These are phyloP conservation scores for Diachrysia chrysitis DNA, from an alignment of 2,888 invertebrate genomes.

Conservation along the genomic window DNA sequence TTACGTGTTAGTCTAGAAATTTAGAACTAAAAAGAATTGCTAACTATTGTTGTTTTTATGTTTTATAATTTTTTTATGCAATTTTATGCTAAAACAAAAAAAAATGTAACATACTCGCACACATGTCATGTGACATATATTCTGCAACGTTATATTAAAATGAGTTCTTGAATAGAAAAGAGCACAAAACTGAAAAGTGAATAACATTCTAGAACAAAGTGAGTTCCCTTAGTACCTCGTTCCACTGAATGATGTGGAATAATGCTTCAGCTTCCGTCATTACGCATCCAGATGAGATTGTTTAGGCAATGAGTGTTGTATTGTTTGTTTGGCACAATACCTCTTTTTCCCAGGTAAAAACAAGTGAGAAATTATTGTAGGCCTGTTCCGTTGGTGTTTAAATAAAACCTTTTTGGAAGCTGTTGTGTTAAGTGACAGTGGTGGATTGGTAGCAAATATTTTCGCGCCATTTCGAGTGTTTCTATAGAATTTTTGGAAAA, in stretches of 20 bases:
- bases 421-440: background rate
- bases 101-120: no score
- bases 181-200: background rate
- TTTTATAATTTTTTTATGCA: no score
- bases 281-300: slow-evolving; percentile 70
- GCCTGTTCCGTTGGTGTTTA: slow-evolving; percentile 18
- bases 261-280: slow-evolving; percentile 70
- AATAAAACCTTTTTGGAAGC: slow-evolving; percentile 22
- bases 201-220: slow-evolving; percentile 2
- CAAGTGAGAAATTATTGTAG: slow-evolving; percentile 26
- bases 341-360: slow-evolving; percentile 44
- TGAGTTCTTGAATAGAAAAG: no score
- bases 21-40: no score
- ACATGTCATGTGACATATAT: no score
- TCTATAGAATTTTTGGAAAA: no score
- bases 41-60: no score
- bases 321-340: slow-evolving; percentile 55
- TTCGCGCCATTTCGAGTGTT: background rate
- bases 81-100: no score
- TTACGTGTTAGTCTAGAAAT: no score
- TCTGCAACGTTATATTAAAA: no score
- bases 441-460: background rate
- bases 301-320: slow-evolving; percentile 68
- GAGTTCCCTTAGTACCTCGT: slow-evolving; percentile 54
- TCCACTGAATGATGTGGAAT: slow-evolving; percentile 66